Percentiles rank a stretch among this genome's conserved stretches.
These are phyloP conservation scores for Bergia puertoricense DNA, from an alignment of 92 coral and sea anemone species.

Conservation along the genomic window DNA sequence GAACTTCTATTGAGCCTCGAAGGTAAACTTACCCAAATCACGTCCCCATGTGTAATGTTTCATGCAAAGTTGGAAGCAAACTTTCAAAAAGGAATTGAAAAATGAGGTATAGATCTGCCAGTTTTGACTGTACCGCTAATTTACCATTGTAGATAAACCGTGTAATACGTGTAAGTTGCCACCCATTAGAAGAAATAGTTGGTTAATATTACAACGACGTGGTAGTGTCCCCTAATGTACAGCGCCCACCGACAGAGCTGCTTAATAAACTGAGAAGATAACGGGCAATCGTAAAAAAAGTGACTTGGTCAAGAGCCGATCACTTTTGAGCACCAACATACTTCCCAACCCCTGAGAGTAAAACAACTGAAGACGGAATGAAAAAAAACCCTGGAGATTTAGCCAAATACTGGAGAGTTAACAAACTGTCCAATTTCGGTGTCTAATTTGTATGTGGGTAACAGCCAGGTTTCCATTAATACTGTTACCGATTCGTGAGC, in stretches of 20 bases:
- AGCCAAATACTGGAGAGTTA: no score
- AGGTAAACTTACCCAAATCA: neutral
- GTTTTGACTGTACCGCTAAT: neutral
- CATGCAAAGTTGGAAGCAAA: neutral
- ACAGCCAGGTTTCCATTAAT: no score
- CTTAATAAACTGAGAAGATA: neutral
- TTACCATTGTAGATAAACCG: conserved; percentile 21
- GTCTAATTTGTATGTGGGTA: no score
- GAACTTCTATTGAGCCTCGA: neutral
- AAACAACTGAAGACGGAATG: no score
- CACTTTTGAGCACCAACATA: no score
- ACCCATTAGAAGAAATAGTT: neutral
- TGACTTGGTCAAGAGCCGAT: neutral
- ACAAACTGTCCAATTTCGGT: no score
- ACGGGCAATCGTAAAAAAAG: neutral
- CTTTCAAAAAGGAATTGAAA: neutral
- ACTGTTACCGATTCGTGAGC: no score
- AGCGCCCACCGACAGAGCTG: neutral
- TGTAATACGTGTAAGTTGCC: neutral
- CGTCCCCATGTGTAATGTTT: neutral
- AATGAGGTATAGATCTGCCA: neutral
- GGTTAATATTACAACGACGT: neutral
- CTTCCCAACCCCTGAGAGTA: no score
- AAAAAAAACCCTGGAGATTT: no score
- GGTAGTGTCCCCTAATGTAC: neutral